Conservation (phyloP, 2,797 vertebrate species). For the Chromis chromis region DNA sequence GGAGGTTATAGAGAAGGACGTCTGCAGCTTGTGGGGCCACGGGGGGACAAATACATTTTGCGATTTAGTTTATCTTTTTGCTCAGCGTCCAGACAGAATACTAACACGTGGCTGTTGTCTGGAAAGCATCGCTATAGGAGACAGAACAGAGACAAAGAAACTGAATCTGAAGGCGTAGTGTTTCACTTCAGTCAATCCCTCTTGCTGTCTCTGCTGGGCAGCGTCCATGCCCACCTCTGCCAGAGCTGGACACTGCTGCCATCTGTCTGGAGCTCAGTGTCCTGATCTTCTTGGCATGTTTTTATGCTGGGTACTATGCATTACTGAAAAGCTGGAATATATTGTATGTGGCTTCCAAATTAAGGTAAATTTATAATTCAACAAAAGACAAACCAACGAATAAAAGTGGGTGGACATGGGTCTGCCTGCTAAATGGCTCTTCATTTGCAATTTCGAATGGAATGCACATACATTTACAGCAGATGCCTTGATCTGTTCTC, state of each 20-base stretch:
- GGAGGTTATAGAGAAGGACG: slow-evolving; percentile 21
- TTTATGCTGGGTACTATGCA: slow-evolving; percentile 25
- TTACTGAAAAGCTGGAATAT: slow-evolving; percentile 26
- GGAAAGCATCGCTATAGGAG: slow-evolving; percentile 45
- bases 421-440: slow-evolving; percentile 23
- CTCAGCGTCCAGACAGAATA: slow-evolving; percentile 44
- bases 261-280: slow-evolving; percentile 60
- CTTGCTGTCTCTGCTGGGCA: slow-evolving; percentile 42
- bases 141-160: slow-evolving; percentile 47
- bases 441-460: slow-evolving; percentile 3
- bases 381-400: background rate
- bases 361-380: slow-evolving; percentile 43
- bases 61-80: slow-evolving; percentile 36
- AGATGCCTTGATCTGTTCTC: slow-evolving; percentile 29
- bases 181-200: slow-evolving; percentile 54
- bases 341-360: slow-evolving; percentile 15
- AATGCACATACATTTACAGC: slow-evolving; percentile 42
- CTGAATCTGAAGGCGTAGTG: slow-evolving; percentile 47
- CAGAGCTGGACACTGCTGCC: slow-evolving; percentile 56
- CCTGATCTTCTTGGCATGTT: slow-evolving; percentile 44
- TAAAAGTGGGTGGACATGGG: background rate
- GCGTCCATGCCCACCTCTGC: slow-evolving; percentile 49
- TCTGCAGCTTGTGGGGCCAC: slow-evolving; percentile 16
- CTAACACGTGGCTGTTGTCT: slow-evolving; percentile 44
- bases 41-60: slow-evolving; percentile 24